Evolutionary conservation across 2,113 vertebrate genomes (phyloP).

Genomic region (Strix uralensis): DNA sequence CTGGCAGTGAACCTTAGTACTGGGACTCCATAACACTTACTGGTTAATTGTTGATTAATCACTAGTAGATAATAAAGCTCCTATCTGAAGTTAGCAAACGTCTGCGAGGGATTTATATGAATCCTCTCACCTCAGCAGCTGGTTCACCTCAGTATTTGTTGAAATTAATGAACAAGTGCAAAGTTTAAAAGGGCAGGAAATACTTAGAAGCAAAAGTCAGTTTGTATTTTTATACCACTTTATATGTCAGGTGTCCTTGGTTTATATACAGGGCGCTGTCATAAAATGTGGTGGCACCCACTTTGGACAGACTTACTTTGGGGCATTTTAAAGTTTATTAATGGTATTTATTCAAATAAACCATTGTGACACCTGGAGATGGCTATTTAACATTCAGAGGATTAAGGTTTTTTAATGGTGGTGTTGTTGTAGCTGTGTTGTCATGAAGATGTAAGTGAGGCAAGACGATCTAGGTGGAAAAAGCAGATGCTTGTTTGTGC

Average conservation of each 20-base stretch:
- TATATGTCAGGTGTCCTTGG: conserved; percentile 17
- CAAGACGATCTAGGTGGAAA: neutral
- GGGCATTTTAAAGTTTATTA: neutral
- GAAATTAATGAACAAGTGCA: conserved; percentile 60
- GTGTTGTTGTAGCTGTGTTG: neutral
- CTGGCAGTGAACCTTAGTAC: conserved; percentile 20
- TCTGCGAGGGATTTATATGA: conserved; percentile 61
- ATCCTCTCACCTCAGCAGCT: conserved; percentile 63
- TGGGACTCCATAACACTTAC: conserved; percentile 10
- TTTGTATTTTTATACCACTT: conserved; percentile 35
- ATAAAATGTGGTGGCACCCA: neutral
- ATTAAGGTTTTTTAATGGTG: neutral
- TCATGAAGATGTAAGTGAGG: neutral
- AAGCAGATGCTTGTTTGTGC: neutral
- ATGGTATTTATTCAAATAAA: neutral
- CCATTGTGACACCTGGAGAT: neutral
- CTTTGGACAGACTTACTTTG: neutral
- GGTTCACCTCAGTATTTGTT: conserved; percentile 48
- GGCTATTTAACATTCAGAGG: neutral
- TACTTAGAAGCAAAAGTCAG: conserved; percentile 36
- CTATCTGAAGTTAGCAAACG: conserved; percentile 54
- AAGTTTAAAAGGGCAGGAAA: conserved; percentile 62
- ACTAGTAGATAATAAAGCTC: conserved; percentile 53
- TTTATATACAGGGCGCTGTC: neutral
- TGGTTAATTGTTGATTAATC: conserved; percentile 65